Base-by-base conservation (phyloP, 30 jellyfish, hydroid and myxozoan species). In the Chrysaora quinquecirrha region DNA sequence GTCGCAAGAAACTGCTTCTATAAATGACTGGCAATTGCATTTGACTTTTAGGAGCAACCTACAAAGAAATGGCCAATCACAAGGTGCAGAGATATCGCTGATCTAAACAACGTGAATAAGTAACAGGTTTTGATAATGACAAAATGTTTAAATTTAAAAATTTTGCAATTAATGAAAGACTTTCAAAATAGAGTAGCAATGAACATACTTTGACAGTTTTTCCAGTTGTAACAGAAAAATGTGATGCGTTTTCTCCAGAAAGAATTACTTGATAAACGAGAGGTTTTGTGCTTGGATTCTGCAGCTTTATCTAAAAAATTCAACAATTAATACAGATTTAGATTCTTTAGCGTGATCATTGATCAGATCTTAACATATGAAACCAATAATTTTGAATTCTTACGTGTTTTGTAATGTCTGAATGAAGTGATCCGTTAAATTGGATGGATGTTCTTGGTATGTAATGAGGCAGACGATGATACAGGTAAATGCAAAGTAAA, bases 241-340 rank as follows among this genome's bases (percentile, higher is more conserved):
- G 89, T 10, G 90, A 35, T 1, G 96, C 85, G 31, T 87, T 32
- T 3, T 94, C 91, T 16, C 99, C 97, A 20, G 90, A 73, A 43
- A 94, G 43, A 19, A 82, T 73, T 11, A 81, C 87, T 33, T 94
- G 97, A 80, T 94, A 94, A 0, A 64, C 85, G 18, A 94, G 68
- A 1, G 99, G 96, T 75, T 87, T 94, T 32, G 91, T 49, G 68
- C 99, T 94, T 49, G 99, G 99, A 58, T 94, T 94, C 49, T 87
- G 97, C 68, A 94, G 70, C 78, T 87, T 87, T 21, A 94, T 74
- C 99, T 93, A 34, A 23, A 60, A 35, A 64, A 88, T 16, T 18
- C 29, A 43, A 25, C 25, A 52, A 20, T 20, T n/a, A n/a, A n/a
- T n/a, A n/a, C n/a, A n/a, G n/a, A n/a, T n/a, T n/a, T n/a, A n/a